Base-by-base conservation (phyloP, 2,113 vertebrate genomes). In the Chlorocebus sabaeus region DNA sequence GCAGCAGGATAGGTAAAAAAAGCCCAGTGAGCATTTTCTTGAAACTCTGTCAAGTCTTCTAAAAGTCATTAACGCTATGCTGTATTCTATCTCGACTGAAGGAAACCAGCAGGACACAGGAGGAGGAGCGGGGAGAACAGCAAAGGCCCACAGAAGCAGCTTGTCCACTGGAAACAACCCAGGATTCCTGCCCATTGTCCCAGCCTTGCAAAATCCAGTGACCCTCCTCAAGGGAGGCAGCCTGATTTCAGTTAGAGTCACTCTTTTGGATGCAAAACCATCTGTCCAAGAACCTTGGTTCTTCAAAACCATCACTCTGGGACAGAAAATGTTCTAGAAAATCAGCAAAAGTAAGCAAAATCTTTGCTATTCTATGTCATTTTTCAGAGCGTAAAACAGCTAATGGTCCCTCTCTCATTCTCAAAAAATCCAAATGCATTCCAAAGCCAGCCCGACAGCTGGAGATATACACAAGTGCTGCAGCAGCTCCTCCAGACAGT, bases 401-500 rank as follows among this genome's bases (percentile, higher is more conserved):
- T 5, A 0, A 30, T 0, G 4, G 23, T 0, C 20, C 32, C 50
- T 35, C 68, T n/a, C 40, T 75, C 4, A 3, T 64, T 16, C 78
- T 25, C 57, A 32, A 25, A 91, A 96, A 48, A 9, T 18, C n/a
- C 52, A 61, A 68, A 43, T 40, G 38, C 59, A 40, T 23, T 6
- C 61, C 20, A 8, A 55, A 55, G 64, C 81, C 23, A 20, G 32
- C 52, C 89, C 35, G 55, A 32, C 23, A 1, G 12, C 1, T 38
- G 48, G 5, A n/a, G 67, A 68, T 1, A 20, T 0, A 25, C 6
- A 6, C 1, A 3, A 4, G 23, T 17, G 48, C 43, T 10, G 7
- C 5, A 0, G 13, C 0, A 38, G 3, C 40, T 5, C 30, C 30
- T 32, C 35, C 6, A 0, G 16, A 9, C n/a, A 4, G 1, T 4